Conservation (phyloP, 2,888 invertebrate genomes). For the Boloria selene region DNA sequence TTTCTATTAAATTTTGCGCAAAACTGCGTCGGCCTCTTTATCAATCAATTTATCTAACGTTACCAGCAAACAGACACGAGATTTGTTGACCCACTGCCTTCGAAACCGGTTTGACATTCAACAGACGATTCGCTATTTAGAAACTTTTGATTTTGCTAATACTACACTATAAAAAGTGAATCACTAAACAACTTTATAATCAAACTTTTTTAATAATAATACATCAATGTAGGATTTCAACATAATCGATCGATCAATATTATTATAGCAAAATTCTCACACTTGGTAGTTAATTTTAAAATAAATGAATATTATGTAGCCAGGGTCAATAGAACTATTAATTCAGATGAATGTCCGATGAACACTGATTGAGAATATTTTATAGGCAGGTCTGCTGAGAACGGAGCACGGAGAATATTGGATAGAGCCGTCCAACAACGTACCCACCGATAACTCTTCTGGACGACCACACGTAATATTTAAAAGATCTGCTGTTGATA, state of each 20-base stretch:
- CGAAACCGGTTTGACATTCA: constrained; percentile 63
- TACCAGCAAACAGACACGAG: constrained; percentile 58
- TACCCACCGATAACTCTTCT: constrained; percentile 57
- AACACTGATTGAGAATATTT: constrained; percentile 14
- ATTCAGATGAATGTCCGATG: too few species aligned
- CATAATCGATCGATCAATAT: too few species aligned
- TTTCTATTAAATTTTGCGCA: constrained; percentile 71
- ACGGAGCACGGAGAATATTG: constrained; percentile 86
- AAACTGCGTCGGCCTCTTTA: constrained; percentile 66
- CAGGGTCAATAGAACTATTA: not conserved
- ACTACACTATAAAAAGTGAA: constrained; percentile 7
- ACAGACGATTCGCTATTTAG: constrained; percentile 57
- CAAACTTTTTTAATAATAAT: not conserved
- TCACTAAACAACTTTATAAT: not conserved
- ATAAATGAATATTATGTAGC: not conserved
- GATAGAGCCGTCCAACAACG: constrained; percentile 86
- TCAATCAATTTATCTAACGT: constrained; percentile 77
- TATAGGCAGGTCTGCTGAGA: constrained; percentile 86
- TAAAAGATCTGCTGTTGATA: constrained; percentile 85
- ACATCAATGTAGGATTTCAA: too few species aligned
- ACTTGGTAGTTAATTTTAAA: too few species aligned
- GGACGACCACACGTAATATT: constrained; percentile 86
- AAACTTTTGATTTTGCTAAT: constrained; percentile 41
- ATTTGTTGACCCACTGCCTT: constrained; percentile 67
- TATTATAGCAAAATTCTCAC: too few species aligned